Base-by-base conservation (phyloP, 2,888 invertebrate genomes). In the Amphipoea oculea region DNA sequence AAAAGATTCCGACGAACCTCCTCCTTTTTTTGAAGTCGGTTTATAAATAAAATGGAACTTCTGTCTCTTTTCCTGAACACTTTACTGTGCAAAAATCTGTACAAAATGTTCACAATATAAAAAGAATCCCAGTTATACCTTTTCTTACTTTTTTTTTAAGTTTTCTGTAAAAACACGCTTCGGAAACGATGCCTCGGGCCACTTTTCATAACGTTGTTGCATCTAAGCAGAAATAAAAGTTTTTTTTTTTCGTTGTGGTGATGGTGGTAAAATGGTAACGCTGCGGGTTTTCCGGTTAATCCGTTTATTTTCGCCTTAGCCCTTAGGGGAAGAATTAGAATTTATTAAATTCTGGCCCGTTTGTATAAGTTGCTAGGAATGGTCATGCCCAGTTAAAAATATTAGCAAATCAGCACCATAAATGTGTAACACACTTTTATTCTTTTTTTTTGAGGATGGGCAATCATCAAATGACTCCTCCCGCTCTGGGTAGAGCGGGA, bases 41-140 rank as follows among this genome's bases (percentile, higher is more conserved):
- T n/a, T n/a, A 29, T 29, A 29, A 29, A 29, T 29, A 29, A 12
- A 48, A 60, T 54, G 7, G 9, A 51, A 60, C 72, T 73, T 69
- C 69, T 82, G 20, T 11, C 3, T 14, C 20, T 45, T 48, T 73
- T 54, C 6, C 29, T 57, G 20, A 29, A 29, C 20, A 70, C 0
- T 60, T n/a, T 17, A 6, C 3, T 36, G 11, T 29, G 14, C 0
- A 66, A 76, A 7, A 82, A 68, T 51, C 40, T 17, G 40, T 40
- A 82, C 62, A 79, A 80, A 82, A 74, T 54, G 67, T 73, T 78
- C 12, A 29, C 74, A 85, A 82, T 82, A 81, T 79, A 77, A 79
- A 77, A 79, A 81, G 78, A 67, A 72, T 71, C 11, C 12, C n/a
- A 65, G 42, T 68, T 54, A 23, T 11, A 71, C 9, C 40, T 40